A percentile compares a stretch with the other conserved stretches of the same genome.
Evolutionary conservation across 1,140 invertebrate species (phyloP).

Genomic region (Drosophila kepulauana): DNA sequence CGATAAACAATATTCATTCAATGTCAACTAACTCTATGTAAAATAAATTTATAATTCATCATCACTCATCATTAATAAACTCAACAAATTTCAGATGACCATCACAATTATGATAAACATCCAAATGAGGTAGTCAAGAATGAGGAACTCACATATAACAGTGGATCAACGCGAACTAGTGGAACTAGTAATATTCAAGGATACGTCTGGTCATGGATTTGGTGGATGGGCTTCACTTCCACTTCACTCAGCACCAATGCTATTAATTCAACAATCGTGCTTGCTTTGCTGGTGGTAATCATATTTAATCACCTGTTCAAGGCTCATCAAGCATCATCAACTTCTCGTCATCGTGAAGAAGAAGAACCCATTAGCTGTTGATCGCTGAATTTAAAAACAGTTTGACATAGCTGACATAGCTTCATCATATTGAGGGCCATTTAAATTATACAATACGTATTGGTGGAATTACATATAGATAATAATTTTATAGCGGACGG

Average conservation of each 20-base stretch:
- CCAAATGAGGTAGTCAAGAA: conserved; percentile 97
- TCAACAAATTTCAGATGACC: conserved; percentile 85
- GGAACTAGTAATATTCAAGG: neutral
- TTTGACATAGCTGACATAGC: conserved; percentile 20
- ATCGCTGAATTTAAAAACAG: conserved; percentile 22
- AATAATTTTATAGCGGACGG: conserved; percentile 23
- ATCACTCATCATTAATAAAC: neutral
- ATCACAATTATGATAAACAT: conserved; percentile 90
- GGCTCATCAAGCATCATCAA: neutral
- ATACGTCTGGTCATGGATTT: conserved; percentile 33
- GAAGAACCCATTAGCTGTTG: neutral
- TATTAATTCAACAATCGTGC: conserved; percentile 28
- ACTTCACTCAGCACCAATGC: conserved; percentile 2
- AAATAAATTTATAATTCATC: too few species aligned
- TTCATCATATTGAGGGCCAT: conserved; percentile 27
- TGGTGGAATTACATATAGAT: conserved; percentile 35
- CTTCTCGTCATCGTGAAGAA: neutral
- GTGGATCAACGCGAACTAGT: conserved; percentile 44
- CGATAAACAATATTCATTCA: too few species aligned
- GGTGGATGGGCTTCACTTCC: conserved; percentile 28
- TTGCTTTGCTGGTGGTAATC: conserved; percentile 25
- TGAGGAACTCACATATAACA: conserved; percentile 92
- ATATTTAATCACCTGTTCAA: conserved; percentile 25
- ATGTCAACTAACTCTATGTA: too few species aligned
- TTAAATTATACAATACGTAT: conserved; percentile 25